These are phyloP conservation scores for Camponotus floridanus DNA, from an alignment of 1,140 invertebrate species.

Conservation along the genomic window DNA sequence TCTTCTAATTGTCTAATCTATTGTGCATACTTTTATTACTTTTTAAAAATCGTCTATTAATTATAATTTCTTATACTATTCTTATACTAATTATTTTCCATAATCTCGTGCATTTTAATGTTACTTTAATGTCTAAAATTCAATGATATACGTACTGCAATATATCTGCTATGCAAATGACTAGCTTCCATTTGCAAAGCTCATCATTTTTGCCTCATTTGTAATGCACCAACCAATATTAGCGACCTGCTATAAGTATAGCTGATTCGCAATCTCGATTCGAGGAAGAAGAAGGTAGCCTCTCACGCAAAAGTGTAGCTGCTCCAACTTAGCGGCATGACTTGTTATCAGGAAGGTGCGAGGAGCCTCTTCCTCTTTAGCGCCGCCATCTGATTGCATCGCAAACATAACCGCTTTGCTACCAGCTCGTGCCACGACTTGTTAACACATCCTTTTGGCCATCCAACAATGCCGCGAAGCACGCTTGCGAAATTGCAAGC, in stretches of 20 bases:
- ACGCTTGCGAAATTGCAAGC: conserved; percentile 17
- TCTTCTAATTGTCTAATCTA: background rate
- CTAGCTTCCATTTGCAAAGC: background rate
- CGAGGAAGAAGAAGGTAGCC: conserved; percentile 9
- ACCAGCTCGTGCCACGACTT: conserved; percentile 76
- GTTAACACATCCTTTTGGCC: conserved; percentile 76
- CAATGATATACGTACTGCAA: background rate
- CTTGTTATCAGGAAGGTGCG: conserved; percentile 84
- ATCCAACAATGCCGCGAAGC: conserved; percentile 2
- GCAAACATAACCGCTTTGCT: conserved; percentile 78
- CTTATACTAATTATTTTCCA: background rate
- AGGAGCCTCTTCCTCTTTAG: conserved; percentile 82
- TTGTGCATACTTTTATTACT: background rate
- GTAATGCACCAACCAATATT: conserved; percentile 9
- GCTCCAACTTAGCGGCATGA: conserved; percentile 65
- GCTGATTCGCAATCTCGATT: conserved; percentile 29
- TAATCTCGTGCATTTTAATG: background rate
- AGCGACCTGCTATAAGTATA: conserved; percentile 10
- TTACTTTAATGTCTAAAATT: background rate
- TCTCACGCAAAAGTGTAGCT: conserved; percentile 44
- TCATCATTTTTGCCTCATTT: background rate
- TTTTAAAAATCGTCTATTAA: background rate
- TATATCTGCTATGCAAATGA: background rate
- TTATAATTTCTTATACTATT: background rate
- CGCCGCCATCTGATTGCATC: conserved; percentile 81